Percentiles rank a stretch among this genome's conserved stretches.
These are phyloP conservation scores for Rhagoletis zephyria DNA, from an alignment of 1,140 invertebrate genomes.

Conservation along the genomic window DNA sequence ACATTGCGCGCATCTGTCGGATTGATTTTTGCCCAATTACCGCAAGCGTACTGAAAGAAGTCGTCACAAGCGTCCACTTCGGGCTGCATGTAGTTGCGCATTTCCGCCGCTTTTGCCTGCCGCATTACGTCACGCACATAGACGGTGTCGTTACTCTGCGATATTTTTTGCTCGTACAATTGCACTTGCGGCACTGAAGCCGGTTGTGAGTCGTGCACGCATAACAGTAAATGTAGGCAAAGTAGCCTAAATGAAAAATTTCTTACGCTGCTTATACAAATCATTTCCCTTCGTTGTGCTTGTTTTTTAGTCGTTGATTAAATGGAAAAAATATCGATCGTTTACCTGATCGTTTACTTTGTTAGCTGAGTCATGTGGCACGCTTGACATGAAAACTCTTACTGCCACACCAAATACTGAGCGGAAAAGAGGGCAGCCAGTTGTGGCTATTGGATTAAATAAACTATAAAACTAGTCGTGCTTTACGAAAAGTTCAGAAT, in stretches of 20 bases:
- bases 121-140: conserved; percentile 68
- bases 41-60: conserved; percentile 67
- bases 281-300: conserved; percentile 1
- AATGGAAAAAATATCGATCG: conserved; percentile 33
- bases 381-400: neutral
- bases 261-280: too few relatives aligned
- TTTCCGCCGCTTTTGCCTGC: conserved; percentile 67
- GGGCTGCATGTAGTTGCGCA: conserved; percentile 66
- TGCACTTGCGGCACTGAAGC: conserved; percentile 54
- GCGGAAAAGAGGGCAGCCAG: neutral
- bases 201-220: neutral
- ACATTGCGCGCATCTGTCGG: conserved; percentile 61
- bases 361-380: conserved; percentile 27
- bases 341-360: neutral
- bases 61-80: conserved; percentile 64
- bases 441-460: neutral
- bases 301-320: neutral
- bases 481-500: conserved; percentile 51
- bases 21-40: conserved; percentile 68
- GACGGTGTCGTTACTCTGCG: conserved; percentile 63
- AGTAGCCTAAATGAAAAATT: conserved; percentile 4
- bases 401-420: neutral
- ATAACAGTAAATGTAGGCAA: neutral
- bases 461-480: neutral
- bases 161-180: conserved; percentile 64